Conservation (phyloP, 64 coral and sea anemone species). For the Acropora tenuis region DNA sequence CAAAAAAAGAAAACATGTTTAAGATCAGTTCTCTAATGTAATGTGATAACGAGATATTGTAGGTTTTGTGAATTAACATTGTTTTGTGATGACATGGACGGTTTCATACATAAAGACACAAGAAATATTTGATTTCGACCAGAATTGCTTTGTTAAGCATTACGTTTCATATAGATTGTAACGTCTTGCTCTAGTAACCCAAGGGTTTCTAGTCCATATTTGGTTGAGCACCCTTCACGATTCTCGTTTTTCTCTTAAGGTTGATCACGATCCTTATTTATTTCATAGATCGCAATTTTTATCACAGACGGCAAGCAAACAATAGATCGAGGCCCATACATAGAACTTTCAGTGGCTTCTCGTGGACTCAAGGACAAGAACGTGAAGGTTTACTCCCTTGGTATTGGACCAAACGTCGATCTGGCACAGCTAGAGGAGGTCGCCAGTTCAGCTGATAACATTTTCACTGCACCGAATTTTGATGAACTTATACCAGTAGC, state of each 20-base stretch:
- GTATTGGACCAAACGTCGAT: conserved; percentile 39
- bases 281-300: conserved; percentile 52
- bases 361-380: conserved; percentile 38
- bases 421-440: conserved; percentile 15
- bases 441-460: conserved; percentile 22
- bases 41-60: no score
- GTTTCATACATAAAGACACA: no score
- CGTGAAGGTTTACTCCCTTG: conserved; percentile 45
- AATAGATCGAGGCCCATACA: conserved; percentile 24
- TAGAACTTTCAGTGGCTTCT: conserved; percentile 32
- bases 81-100: no score
- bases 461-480: conserved; percentile 29
- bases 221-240: no score
- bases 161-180: no score
- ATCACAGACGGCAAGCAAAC: conserved; percentile 72
- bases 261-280: neutral
- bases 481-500: conserved; percentile 17
- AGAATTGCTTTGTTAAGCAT: no score
- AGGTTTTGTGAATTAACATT: neutral
- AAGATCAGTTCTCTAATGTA: no score
- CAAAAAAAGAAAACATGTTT: no score
- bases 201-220: no score
- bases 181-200: no score
- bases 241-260: no score
- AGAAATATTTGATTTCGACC: no score